Evolutionary conservation across 1,140 invertebrate genomes (phyloP), one percentile per base, ranked within the genome.

Genomic region (Zaprionus ornatus): DNA sequence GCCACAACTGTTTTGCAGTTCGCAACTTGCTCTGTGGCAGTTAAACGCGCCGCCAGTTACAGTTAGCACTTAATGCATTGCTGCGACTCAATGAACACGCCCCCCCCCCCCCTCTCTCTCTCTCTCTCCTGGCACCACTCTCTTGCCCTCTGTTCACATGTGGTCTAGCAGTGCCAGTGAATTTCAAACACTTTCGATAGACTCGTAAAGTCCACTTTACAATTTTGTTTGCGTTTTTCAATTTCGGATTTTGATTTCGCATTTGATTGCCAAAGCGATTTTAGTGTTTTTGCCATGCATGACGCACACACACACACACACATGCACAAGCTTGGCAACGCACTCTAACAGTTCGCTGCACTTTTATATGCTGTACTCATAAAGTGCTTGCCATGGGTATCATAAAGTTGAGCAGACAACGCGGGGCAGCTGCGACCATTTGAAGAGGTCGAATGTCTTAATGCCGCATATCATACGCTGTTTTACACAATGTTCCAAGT

Each of bases 181-280:
- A 77, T 87, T 86, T 77, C 86, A 82, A 87, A 83, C 84, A 80
- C 80, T 83, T 83, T 78, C 64, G 54, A 64, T 79, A 75, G 54
- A 66, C 64, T 66, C 64, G 64, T 74, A 74, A 71, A 90, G 79
- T 79, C 78, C 80, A 90, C 65, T 88, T 88, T 67, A 88, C 64
- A 88, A 87, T 84, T 87, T 87, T 83, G 84, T 87, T 87, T 88
- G 77, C 77, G 85, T 84, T 80, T 84, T 88, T 87, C 84, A 80
- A 88, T 88, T 86, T 88, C 70, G 81, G 78, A 90, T 79, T 88
- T 90, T 88, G 84, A 90, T 88, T 87, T 90, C 77, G 70, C 61
- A 75, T 84, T 84, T 80, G 85, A 87, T 88, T 87, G 84, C 77
- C 68, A 88, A 88, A 84, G 78, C 85, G 65, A 71, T 81, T 87